Evolutionary conservation across 2,888 invertebrate species (phyloP), one percentile per base, ranked within the genome.

Genomic region (Trissonchulus sp.): DNA sequence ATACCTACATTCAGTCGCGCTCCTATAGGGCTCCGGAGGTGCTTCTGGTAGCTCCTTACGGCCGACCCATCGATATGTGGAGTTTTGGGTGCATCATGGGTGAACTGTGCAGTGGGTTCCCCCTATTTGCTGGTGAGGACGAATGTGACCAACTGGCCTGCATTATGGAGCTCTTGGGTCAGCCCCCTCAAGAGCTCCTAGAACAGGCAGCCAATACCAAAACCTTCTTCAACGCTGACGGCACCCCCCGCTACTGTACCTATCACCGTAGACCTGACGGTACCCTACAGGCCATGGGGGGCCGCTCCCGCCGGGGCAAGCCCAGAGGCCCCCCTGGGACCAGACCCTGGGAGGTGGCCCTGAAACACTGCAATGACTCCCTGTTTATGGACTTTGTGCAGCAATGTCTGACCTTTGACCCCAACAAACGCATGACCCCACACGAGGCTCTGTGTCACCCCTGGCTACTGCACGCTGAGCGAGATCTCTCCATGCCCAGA

Each of bases 21-120:
- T 99, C 98, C 88, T 99, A 99, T 88, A 90, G 98, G 74, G 98
- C 98, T 74, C 98, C 98, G 3, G 98, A 99, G 88, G 94, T 95
- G 80, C 93, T 94, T 82, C 87, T 94, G 73, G 97, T 97, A 23
- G 93, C 94, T 63, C 91, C 93, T 83, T 99, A 99, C 88, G 97
- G 98, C 76, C 93, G 95, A 92, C 93, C 95, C 76, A 95, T 96
- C 82, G 95, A 96, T 87, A 96, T 96, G 94, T 96, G 95, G 95
- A 85, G 81, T 33, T 78, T 83, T 62, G 84, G 48, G 18, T 78
- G 38, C 48, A 63, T 73, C 35, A 87, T 99, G 79, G 97, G 96
- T 72, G 99, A 99, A 87, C 89, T 99, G 77, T 89, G 94, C 77
- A 97, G 97, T 78, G 99, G 99, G 38, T 95, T 94, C 86, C 98